These are phyloP conservation scores for Listrodromus nycthemerus DNA, from an alignment of 2,888 invertebrate species.

Conservation along the genomic window DNA sequence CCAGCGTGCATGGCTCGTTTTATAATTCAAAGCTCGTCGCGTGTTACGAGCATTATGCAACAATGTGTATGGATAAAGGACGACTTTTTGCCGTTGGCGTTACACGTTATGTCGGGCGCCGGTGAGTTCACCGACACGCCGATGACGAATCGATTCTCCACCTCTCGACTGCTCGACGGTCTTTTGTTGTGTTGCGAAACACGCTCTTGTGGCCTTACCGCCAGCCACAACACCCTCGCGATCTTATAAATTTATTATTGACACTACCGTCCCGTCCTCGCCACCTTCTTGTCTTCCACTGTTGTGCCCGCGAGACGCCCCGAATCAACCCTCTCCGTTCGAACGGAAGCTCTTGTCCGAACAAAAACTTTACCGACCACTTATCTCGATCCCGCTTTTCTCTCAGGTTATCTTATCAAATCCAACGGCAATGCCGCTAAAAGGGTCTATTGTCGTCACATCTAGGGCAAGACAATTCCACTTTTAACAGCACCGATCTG, in stretches of 20 bases:
- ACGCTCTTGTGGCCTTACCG: slow-evolving; percentile 15
- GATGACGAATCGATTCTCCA: slow-evolving; percentile 68
- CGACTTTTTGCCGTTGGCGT: slow-evolving; percentile 21
- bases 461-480: background rate
- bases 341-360: background rate
- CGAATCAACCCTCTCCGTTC: background rate
- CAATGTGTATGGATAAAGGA: background rate
- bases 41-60: slow-evolving; percentile 10
- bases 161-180: slow-evolving; percentile 29
- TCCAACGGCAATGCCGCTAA: background rate
- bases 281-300: background rate
- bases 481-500: background rate
- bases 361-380: background rate
- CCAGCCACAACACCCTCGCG: slow-evolving; percentile 50
- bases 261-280: background rate
- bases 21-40: slow-evolving; percentile 13
- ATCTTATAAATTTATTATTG: slow-evolving; percentile 25
- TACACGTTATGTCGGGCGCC: slow-evolving; percentile 41
- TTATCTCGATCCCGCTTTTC: background rate
- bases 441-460: background rate
- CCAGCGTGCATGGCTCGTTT: background rate
- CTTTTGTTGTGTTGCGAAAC: slow-evolving; percentile 36
- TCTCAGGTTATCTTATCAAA: background rate
- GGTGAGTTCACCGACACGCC: slow-evolving; percentile 69
- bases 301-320: background rate